Evolutionary conservation across 2,888 invertebrate species (phyloP).

Genomic region (Clitarchus hookeri): DNA sequence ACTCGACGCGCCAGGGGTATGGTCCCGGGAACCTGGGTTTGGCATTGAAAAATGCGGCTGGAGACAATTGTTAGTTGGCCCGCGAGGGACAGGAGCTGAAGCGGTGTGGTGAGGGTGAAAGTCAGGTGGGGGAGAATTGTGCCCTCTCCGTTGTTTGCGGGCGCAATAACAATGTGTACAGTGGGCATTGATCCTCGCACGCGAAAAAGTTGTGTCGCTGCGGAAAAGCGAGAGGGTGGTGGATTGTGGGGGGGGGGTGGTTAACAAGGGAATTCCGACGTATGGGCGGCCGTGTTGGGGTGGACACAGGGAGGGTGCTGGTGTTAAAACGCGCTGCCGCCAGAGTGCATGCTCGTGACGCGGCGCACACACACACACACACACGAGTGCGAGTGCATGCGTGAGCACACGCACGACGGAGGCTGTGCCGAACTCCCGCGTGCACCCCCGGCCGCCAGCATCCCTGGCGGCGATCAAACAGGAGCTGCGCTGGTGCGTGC

Average conservation of each 20-base stretch:
- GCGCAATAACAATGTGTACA: constrained; percentile 21
- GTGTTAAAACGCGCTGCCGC: not conserved
- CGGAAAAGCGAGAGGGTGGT: not conserved
- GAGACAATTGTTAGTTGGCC: too few relatives aligned
- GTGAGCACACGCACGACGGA: too few relatives aligned
- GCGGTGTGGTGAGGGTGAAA: not conserved
- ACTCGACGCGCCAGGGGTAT: not conserved
- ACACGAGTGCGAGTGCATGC: not conserved
- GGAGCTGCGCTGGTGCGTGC: not conserved
- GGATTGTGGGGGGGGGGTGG: not conserved
- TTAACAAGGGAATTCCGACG: not conserved
- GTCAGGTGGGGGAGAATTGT: not conserved
- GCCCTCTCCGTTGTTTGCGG: constrained; percentile 15
- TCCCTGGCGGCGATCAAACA: not conserved
- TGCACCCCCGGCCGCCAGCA: not conserved
- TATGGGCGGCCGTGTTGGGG: too few relatives aligned
- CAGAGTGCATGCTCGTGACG: constrained; percentile 17
- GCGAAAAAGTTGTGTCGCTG: constrained; percentile 10
- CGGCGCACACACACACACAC: not conserved
- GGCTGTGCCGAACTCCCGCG: not conserved
- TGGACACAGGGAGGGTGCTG: not conserved
- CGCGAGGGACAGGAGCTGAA: not conserved
- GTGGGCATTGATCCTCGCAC: not conserved
- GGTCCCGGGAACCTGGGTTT: not conserved
- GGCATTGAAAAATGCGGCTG: not conserved